Conservation (phyloP, 2,113 vertebrate species). For the Melanotaenia duboulayi region DNA sequence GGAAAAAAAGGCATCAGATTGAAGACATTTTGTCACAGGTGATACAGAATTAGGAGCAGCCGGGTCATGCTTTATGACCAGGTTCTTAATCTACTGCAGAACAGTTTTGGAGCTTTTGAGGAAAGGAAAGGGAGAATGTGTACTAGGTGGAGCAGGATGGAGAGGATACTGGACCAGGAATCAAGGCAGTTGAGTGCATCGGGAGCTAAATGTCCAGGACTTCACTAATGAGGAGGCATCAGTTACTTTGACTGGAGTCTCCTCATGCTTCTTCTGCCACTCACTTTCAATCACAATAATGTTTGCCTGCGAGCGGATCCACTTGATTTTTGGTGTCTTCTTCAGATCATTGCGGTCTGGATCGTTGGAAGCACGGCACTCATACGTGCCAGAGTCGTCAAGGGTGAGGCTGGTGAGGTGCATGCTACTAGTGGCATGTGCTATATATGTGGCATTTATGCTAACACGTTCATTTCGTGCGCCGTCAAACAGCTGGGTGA, state of each 20-base stretch:
- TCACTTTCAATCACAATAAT: constrained; percentile 95
- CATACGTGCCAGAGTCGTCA: constrained; percentile 90
- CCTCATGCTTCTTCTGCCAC: constrained; percentile 77
- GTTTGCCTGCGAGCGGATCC: constrained; percentile 95
- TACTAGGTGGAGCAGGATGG: constrained; percentile 48
- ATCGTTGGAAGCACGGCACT: constrained; percentile 96
- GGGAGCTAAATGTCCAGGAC: constrained; percentile 70
- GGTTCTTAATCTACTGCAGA: constrained; percentile 47
- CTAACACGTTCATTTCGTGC: constrained; percentile 86
- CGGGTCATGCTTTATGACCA: constrained; percentile 21
- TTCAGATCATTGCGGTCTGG: constrained; percentile 93
- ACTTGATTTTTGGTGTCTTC: constrained; percentile 93
- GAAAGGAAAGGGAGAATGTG: constrained; percentile 56
- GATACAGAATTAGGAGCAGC: constrained; percentile 22
- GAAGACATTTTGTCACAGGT: constrained; percentile 21
- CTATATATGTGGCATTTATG: constrained; percentile 90
- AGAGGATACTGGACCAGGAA: constrained; percentile 62
- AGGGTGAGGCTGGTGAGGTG: constrained; percentile 82
- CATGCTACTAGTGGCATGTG: constrained; percentile 88
- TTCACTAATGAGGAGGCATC: constrained; percentile 58
- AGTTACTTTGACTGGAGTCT: constrained; percentile 42
- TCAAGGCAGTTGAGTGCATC: constrained; percentile 62
- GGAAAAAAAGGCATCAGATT: constrained; percentile 61
- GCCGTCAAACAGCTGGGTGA: constrained; percentile 90
- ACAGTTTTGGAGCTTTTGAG: constrained; percentile 31